Evolutionary conservation across 2,113 vertebrate genomes (phyloP).

Genomic region (Myotis yumanensis): DNA sequence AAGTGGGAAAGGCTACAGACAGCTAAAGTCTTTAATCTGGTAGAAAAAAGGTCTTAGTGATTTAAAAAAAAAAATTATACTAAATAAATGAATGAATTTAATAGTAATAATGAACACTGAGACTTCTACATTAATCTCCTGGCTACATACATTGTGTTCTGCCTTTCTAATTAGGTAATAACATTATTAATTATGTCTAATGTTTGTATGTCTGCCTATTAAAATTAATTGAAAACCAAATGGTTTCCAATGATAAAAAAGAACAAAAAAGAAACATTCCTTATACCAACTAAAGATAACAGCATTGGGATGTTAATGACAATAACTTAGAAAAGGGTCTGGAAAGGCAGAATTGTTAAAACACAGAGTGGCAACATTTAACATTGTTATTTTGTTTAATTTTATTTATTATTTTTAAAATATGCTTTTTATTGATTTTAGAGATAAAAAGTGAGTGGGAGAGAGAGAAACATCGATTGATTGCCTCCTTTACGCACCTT

Average conservation of each 20-base stretch:
- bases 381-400: neutral
- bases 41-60: neutral
- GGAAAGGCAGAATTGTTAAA: neutral
- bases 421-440: too few relatives aligned
- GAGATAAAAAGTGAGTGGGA: too few relatives aligned
- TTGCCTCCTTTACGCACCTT: too few relatives aligned
- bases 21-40: neutral
- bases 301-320: neutral
- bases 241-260: neutral
- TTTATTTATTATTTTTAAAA: too few relatives aligned
- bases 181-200: slow-evolving; percentile 21
- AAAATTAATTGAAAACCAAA: slow-evolving; percentile 28
- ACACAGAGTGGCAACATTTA: neutral
- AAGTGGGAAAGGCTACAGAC: neutral
- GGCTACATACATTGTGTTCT: neutral
- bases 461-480: too few relatives aligned
- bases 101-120: neutral
- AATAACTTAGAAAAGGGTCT: neutral
- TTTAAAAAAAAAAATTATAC: neutral
- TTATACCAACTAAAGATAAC: neutral
- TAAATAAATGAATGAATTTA: neutral
- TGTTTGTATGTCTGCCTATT: neutral
- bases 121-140: neutral
- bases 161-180: slow-evolving; percentile 13
- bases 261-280: neutral